Evolutionary conservation across 2,888 invertebrate species (phyloP).

Genomic region (Lasioglossum villosulum): DNA sequence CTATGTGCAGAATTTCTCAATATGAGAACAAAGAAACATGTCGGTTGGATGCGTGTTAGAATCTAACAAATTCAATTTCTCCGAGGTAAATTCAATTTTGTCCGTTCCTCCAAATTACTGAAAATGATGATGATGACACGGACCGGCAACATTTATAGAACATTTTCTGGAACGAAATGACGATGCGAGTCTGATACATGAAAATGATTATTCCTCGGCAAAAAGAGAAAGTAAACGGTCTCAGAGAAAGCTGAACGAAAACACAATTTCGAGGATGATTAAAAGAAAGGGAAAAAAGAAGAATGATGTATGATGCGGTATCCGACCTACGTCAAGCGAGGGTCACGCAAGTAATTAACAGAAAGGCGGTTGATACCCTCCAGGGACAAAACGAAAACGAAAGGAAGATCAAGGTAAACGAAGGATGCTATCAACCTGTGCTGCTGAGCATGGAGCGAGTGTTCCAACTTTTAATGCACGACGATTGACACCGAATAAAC

Average conservation of each 20-base stretch:
- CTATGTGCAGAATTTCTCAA: neutral
- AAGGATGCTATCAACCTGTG: constrained; percentile 8
- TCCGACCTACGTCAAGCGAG: constrained; percentile 44
- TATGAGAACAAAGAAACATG: too few species aligned
- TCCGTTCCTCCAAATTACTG: too few species aligned
- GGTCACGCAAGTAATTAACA: constrained; percentile 39
- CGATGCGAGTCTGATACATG: constrained; percentile 5
- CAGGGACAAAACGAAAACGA: constrained; percentile 40
- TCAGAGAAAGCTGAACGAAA: constrained; percentile 49
- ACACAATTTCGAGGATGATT: constrained; percentile 23
- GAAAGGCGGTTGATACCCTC: constrained; percentile 40
- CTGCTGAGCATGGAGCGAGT: neutral
- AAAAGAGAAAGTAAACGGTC: constrained; percentile 52
- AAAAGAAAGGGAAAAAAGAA: neutral
- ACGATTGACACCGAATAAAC: neutral
- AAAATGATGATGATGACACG: too few species aligned
- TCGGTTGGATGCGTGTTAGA: too few species aligned
- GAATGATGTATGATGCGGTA: constrained; percentile 26
- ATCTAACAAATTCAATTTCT: too few species aligned
- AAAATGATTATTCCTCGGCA: constrained; percentile 12
- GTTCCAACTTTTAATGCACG: neutral
- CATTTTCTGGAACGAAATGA: neutral
- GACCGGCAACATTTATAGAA: neutral
- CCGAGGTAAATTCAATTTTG: too few species aligned
- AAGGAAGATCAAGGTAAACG: constrained; percentile 48